Base-by-base conservation (phyloP, 2,113 vertebrate genomes). In the Megaptera novaeangliae region DNA sequence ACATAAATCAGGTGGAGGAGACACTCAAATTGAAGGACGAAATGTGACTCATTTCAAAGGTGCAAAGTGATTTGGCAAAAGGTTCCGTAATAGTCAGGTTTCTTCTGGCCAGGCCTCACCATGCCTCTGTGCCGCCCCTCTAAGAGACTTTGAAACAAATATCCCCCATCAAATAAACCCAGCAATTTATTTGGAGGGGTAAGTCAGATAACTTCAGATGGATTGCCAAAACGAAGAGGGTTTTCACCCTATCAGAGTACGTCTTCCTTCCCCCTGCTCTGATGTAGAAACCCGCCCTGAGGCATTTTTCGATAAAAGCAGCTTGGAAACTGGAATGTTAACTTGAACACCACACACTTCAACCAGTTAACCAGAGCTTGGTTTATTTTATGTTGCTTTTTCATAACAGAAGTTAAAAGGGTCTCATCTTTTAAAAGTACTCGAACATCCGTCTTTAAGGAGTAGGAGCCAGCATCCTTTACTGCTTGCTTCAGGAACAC, bases 331-430 rank as follows among this genome's bases (percentile, higher is more conserved):
- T 39, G 57, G 72, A 74, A 20, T 87, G 41, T 39, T 55, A 66
- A 46, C 66, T 87, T n/a, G 59, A 91, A 72, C 23, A 74, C 31
- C 49, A 87, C 10, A 52, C 6, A n/a, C 39, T 78, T 74, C 20
- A 92, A 14, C 18, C 6, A n/a, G 61, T 34, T 87, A 80, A 46
- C 68, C 27, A 46, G 52, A 91, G n/a, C 78, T 93, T 88, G 87
- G 44, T 80, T 87, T 86, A 41, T 72, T 95, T 95, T 52, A 68
- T 78, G 27, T 86, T 96, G 66, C n/a, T 64, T 82, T 87, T 96
- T 95, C 91, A 64, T 68, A 92, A 64, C 8, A 52, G n/a, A 90
- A 61, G 13, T 49, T 63, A 74, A 84, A 86, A 78, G 44, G 52
- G n/a, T 66, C 21, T 25, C 18, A n/a, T 78, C 17, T 88, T 95